Percentiles rank a stretch among this genome's conserved stretches.
Conservation (phyloP, 2,113 vertebrate species). For the Nerophis ophidion region DNA sequence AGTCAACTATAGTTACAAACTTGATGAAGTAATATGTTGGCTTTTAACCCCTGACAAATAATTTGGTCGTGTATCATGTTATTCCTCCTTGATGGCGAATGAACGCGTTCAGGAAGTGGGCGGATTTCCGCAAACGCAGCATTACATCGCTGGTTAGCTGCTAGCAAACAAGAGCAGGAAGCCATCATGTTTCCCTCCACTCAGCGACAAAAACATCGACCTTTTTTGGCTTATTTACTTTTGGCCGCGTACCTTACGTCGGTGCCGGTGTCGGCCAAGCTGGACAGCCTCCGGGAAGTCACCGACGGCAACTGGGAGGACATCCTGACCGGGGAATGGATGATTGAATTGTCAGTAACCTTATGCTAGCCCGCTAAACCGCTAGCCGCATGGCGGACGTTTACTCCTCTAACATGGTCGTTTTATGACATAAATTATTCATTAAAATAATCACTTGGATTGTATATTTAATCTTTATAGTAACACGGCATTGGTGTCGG, state of each 20-base stretch:
- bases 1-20: too few species aligned
- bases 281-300: constrained; percentile 73
- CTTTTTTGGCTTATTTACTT: constrained; percentile 8
- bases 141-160: constrained; percentile 22
- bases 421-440: too few species aligned
- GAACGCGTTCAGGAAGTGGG: background rate
- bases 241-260: constrained; percentile 20
- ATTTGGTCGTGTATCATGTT: background rate
- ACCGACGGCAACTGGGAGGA: constrained; percentile 87
- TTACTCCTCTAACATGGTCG: background rate
- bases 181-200: constrained; percentile 25
- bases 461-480: too few species aligned
- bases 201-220: background rate
- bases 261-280: constrained; percentile 39
- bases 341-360: constrained; percentile 93
- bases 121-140: background rate
- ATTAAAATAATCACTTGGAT: background rate
- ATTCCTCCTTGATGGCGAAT: background rate
- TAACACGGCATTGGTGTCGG: too few species aligned
- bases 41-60: background rate
- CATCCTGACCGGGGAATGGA: constrained; percentile 89
- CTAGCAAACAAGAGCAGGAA: background rate
- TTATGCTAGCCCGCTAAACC: constrained; percentile 20
- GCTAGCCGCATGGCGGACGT: background rate
- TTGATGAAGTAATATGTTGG: too few species aligned